Percentiles rank a stretch among this genome's conserved stretches.
These are phyloP conservation scores for Rhynchonycteris naso DNA, from an alignment of 2,797 vertebrate species.

Conservation along the genomic window DNA sequence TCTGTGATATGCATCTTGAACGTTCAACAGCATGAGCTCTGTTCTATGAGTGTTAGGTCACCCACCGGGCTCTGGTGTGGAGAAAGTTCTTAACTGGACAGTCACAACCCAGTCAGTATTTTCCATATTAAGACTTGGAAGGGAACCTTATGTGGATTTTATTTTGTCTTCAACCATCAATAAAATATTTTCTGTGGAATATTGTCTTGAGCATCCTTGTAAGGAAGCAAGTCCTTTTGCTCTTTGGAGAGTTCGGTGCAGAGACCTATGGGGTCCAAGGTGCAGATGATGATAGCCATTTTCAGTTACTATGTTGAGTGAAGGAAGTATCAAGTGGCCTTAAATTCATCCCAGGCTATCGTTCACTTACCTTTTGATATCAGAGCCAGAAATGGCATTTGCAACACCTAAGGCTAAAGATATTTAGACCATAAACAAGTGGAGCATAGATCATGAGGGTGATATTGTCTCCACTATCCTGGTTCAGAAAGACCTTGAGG, in stretches of 20 bases:
- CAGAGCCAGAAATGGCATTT: background rate
- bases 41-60: slow-evolving; percentile 51
- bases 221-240: background rate
- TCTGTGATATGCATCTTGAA: slow-evolving; percentile 18
- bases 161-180: slow-evolving; percentile 74
- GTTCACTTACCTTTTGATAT: background rate
- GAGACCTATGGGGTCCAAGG: background rate
- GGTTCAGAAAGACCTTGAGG: background rate
- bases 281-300: background rate
- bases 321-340: background rate
- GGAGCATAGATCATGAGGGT: too few species aligned
- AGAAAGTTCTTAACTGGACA: slow-evolving; percentile 65
- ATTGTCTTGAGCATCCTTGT: slow-evolving; percentile 38
- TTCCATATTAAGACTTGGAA: slow-evolving; percentile 56
- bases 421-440: background rate
- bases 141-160: slow-evolving; percentile 73
- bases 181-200: slow-evolving; percentile 80
- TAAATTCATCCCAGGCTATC: background rate
- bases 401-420: background rate
- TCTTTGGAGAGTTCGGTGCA: background rate
- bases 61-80: slow-evolving; percentile 47
- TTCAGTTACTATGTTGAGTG: background rate
- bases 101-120: slow-evolving; percentile 65
- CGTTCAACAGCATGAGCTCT: slow-evolving; percentile 67
- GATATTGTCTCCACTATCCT: background rate